Conservation (phyloP, 2,888 invertebrate genomes). For the Calliphora vomitoria region DNA sequence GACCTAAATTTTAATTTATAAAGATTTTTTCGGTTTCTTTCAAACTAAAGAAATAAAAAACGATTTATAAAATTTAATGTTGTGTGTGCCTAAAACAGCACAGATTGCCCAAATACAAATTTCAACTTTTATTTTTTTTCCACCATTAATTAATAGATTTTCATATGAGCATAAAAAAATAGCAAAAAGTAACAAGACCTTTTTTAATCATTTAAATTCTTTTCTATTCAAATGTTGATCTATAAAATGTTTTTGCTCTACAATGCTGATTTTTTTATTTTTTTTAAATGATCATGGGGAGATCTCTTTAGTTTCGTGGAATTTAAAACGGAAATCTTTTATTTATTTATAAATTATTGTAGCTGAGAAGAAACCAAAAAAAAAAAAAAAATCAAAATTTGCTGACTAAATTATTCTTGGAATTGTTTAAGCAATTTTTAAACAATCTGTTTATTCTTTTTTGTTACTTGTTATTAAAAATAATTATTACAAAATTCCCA, state of each 20-base stretch:
- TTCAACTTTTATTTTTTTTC: slow-evolving; percentile 28
- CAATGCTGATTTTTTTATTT: slow-evolving; percentile 10
- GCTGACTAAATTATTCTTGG: slow-evolving; percentile 57
- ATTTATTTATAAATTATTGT: slow-evolving; percentile 33
- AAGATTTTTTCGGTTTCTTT: slow-evolving; percentile 31
- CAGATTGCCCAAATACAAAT: slow-evolving; percentile 27
- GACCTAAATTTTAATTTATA: slow-evolving; percentile 34
- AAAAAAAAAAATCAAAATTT: slow-evolving; percentile 21
- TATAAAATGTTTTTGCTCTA: slow-evolving; percentile 37
- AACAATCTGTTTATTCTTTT: slow-evolving; percentile 14
- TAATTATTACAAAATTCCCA: slow-evolving; percentile 66
- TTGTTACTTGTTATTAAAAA: slow-evolving; percentile 42
- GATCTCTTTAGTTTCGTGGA: slow-evolving; percentile 57
- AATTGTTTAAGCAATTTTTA: slow-evolving; percentile 49
- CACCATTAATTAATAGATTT: slow-evolving; percentile 53
- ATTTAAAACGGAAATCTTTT: slow-evolving; percentile 71
- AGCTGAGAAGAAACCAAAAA: slow-evolving; percentile 1
- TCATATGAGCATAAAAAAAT: neutral
- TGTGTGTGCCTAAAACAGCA: neutral
- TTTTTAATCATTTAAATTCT: slow-evolving; percentile 46
- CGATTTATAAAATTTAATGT: slow-evolving; percentile 29
- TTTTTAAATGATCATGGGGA: too few species aligned
- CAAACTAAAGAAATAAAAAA: neutral
- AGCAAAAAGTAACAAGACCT: slow-evolving; percentile 48
- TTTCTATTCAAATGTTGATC: slow-evolving; percentile 38